These are phyloP conservation scores for Buathra laborator DNA, from an alignment of 2,888 invertebrate species.

Conservation along the genomic window DNA sequence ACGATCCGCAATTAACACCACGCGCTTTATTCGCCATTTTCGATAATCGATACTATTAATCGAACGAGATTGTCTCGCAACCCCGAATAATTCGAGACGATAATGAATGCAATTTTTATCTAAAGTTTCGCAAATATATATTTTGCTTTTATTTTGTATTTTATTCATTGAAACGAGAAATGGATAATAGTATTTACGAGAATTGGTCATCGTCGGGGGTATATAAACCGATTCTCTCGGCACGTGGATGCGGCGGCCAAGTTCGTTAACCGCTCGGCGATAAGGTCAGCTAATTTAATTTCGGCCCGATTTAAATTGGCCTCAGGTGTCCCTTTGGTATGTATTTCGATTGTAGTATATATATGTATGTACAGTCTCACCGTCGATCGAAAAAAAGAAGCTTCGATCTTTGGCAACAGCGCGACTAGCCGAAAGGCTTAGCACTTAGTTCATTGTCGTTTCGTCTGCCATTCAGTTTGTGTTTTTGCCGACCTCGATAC, in stretches of 20 bases:
- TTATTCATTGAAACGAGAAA: slow-evolving; percentile 27
- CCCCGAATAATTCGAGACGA: background rate
- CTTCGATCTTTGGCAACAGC: slow-evolving; percentile 44
- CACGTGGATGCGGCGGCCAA: slow-evolving; percentile 60
- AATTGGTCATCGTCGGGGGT: slow-evolving; percentile 18
- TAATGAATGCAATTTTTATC: background rate
- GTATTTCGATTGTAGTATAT: slow-evolving; percentile 35
- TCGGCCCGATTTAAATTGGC: slow-evolving; percentile 70
- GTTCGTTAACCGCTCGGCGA: slow-evolving; percentile 71
- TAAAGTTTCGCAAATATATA: background rate
- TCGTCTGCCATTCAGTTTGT: slow-evolving; percentile 56
- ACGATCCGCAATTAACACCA: slow-evolving; percentile 54
- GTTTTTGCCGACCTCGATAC: slow-evolving; percentile 29
- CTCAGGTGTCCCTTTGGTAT: slow-evolving; percentile 52
- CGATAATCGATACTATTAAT: slow-evolving; percentile 57
- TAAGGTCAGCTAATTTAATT: slow-evolving; percentile 72
- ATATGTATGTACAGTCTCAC: background rate
- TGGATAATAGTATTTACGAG: slow-evolving; percentile 19
- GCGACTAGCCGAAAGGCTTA: slow-evolving; percentile 9
- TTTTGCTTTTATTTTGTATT: background rate
- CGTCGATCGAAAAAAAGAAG: slow-evolving; percentile 36
- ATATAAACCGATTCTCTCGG: slow-evolving; percentile 20
- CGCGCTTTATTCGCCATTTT: slow-evolving; percentile 41
- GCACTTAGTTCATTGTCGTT: slow-evolving; percentile 39
- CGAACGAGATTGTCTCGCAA: background rate